Evolutionary conservation across 2,888 invertebrate genomes (phyloP), one percentile per base, ranked within the genome.

Genomic region (Ceriagrion tenellum): DNA sequence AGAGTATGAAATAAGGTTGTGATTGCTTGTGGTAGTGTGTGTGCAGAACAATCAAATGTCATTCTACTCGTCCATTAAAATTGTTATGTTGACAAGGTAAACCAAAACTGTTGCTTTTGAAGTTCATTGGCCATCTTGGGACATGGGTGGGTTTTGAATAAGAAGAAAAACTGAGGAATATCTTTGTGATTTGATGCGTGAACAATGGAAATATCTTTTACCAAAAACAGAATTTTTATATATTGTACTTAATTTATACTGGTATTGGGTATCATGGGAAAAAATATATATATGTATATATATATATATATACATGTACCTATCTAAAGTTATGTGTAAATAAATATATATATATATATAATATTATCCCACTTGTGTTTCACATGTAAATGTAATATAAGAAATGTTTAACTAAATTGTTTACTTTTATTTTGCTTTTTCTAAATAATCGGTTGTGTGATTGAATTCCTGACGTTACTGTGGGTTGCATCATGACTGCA

Each of bases 171-270:
- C 23, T 93, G 74, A 63, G 35, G 93, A 93, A 40, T 93, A 93
- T 93, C 93, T 93, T 93, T 93, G 93, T 93, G 93, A 93, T 93
- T 93, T 93, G 69, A 63, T 23, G 93, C 40, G 74, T 93, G 74
- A 93, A 91, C 63, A 63, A 47, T 74, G 69, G 93, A 74, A 74
- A 93, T 93, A 93, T 93, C 93, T 93, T 93, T 93, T 93, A 93
- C 93, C 74, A 74, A 93, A 91, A 93, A 93, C 93, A 93, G 93
- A 93, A 93, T 93, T 93, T 93, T 93, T 93, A 93, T 93, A 93
- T 93, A 93, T 93, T 93, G 93, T 93, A 93, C 93, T 93, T 93
- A 93, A 93, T 93, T 93, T 93, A 93, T 93, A 93, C 93, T 93
- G 93, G 93, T 93, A 93, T 93, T 93, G 93, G 93, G 93, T 93